These are phyloP conservation scores for Nanorana parkeri DNA, from an alignment of 2,113 vertebrate species.

Conservation along the genomic window DNA sequence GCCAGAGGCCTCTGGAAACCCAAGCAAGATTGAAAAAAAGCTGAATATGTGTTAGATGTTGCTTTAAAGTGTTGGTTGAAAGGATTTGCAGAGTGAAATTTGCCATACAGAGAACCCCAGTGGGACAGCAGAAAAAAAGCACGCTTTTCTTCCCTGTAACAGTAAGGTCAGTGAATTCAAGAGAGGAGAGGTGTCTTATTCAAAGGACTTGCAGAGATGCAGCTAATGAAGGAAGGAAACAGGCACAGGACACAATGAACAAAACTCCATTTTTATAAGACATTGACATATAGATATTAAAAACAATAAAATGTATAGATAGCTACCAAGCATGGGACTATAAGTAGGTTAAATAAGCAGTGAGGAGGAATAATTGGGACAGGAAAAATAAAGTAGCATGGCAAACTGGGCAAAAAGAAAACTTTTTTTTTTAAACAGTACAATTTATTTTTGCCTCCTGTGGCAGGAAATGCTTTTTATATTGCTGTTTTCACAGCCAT, in stretches of 20 bases:
- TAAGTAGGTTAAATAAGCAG: background rate
- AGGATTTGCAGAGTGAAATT: slow-evolving; percentile 49
- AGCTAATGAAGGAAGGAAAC: slow-evolving; percentile 48
- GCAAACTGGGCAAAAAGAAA: background rate
- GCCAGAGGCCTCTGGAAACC: slow-evolving; percentile 44
- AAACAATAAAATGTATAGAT: slow-evolving; percentile 37
- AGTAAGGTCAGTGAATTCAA: slow-evolving; percentile 55
- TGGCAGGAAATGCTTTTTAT: slow-evolving; percentile 10
- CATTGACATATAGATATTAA: slow-evolving; percentile 20
- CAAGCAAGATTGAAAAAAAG: slow-evolving; percentile 41
- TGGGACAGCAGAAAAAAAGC: slow-evolving; percentile 37
- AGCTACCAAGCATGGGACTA: slow-evolving; percentile 3
- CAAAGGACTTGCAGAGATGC: slow-evolving; percentile 44
- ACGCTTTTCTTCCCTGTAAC: slow-evolving; percentile 53
- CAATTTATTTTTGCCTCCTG: background rate
- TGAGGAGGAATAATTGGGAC: background rate
- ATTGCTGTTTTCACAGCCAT: slow-evolving; percentile 6
- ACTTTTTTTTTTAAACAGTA: background rate
- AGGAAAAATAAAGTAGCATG: background rate
- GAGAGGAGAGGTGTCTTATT: slow-evolving; percentile 45
- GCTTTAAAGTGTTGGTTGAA: slow-evolving; percentile 53
- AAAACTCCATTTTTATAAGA: slow-evolving; percentile 26
- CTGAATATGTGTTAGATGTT: slow-evolving; percentile 44
- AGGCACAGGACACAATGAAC: slow-evolving; percentile 39
- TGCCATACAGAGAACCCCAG: slow-evolving; percentile 48